Conservation (phyloP, 2,113 vertebrate species). For the Pedetes capensis region DNA sequence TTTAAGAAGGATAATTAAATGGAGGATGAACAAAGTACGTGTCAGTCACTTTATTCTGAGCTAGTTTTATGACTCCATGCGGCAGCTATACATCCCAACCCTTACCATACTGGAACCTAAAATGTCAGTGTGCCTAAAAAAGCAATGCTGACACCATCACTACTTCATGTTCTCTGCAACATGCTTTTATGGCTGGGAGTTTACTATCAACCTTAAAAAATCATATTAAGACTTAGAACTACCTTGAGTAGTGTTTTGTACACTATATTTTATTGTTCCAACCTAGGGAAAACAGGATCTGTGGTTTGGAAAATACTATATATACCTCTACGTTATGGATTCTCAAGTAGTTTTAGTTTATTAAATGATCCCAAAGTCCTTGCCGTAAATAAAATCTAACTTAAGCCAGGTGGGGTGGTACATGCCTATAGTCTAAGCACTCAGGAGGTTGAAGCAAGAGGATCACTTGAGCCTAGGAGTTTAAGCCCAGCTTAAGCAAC, state of each 20-base stretch:
- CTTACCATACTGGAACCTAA: neutral
- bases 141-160: neutral
- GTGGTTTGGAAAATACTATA: slow-evolving; percentile 4
- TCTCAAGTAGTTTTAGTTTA: slow-evolving; percentile 1
- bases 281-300: neutral
- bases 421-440: neutral
- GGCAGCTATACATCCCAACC: neutral
- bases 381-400: neutral
- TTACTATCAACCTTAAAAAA: neutral
- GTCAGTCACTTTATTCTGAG: neutral
- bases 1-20: neutral
- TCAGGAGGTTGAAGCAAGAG: neutral
- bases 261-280: neutral
- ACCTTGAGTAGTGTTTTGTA: neutral
- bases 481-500: neutral
- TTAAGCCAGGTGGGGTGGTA: neutral
- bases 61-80: neutral
- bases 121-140: neutral
- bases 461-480: too few relatives aligned
- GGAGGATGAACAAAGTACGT: neutral
- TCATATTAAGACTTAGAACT: neutral
- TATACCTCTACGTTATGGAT: neutral
- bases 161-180: neutral
- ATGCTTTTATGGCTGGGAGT: neutral
- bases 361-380: neutral